A percentile compares a stretch with the other conserved stretches of the same genome.
Conservation (phyloP, 2,888 invertebrate species). For the Harpalus rubripes region DNA sequence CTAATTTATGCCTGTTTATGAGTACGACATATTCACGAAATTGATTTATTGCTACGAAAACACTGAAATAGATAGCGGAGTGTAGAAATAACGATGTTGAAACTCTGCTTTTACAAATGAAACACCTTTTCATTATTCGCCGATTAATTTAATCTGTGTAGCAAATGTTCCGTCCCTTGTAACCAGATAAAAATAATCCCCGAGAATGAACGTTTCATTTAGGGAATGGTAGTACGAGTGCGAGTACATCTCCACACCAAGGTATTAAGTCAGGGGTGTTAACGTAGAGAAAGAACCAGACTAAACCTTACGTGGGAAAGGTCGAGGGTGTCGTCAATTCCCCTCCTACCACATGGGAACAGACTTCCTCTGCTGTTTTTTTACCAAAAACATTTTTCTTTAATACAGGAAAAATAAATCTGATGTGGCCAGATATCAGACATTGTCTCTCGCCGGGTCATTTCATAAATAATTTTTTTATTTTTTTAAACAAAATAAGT, state of each 20-base stretch:
- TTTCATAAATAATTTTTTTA: too few relatives aligned
- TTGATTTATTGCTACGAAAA: not conserved
- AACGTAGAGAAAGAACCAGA: not conserved
- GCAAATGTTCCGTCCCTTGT: slow-evolving; percentile 9
- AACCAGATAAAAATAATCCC: slow-evolving; percentile 29
- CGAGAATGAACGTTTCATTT: slow-evolving; percentile 31
- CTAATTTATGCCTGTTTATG: not conserved
- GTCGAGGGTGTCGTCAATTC: slow-evolving; percentile 7
- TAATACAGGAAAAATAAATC: too few relatives aligned
- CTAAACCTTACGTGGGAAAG: not conserved
- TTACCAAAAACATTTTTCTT: not conserved
- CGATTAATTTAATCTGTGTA: slow-evolving; percentile 35
- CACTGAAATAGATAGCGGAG: not conserved
- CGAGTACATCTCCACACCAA: not conserved
- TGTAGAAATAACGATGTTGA: not conserved
- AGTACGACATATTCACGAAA: not conserved
- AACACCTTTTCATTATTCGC: slow-evolving; percentile 16
- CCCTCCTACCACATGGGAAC: slow-evolving; percentile 1
- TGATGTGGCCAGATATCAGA: too few relatives aligned
- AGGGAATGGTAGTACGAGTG: not conserved
- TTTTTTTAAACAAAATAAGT: too few relatives aligned
- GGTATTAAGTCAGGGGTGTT: slow-evolving; percentile 18
- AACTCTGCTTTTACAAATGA: not conserved
- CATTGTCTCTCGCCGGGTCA: too few relatives aligned
- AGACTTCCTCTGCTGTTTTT: not conserved